Evolutionary conservation across 2,113 vertebrate genomes (phyloP).

Genomic region (Nothoprocta pentlandii): DNA sequence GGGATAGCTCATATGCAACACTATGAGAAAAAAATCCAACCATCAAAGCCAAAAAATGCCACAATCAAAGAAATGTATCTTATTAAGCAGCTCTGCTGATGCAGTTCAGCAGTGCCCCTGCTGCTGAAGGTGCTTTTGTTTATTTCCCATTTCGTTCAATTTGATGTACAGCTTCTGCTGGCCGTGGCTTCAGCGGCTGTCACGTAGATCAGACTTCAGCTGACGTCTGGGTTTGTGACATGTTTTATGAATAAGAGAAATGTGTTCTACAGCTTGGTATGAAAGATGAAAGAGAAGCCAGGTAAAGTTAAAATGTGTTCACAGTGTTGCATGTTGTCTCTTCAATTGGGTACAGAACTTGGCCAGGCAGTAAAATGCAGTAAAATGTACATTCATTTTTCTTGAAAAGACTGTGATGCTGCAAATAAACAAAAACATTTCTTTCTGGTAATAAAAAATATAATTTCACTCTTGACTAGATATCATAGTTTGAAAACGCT

Average conservation of each 20-base stretch:
- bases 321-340: background rate
- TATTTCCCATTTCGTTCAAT: background rate
- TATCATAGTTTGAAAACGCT: background rate
- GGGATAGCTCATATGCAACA: fast-evolving
- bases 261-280: background rate
- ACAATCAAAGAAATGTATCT: background rate
- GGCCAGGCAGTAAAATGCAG: background rate
- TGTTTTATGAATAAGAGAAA: conserved; percentile 14
- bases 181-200: background rate
- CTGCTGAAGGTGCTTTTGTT: background rate
- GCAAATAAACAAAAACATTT: background rate
- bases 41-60: background rate
- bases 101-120: background rate
- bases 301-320: conserved; percentile 2
- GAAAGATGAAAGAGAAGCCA: conserved; percentile 20
- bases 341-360: background rate
- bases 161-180: background rate
- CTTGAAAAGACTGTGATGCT: background rate
- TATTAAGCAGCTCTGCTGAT: background rate
- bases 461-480: background rate
- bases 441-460: background rate
- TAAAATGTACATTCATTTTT: background rate
- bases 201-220: conserved; percentile 16
- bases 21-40: background rate
- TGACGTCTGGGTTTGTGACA: conserved; percentile 26